phyloP scores from a whole-genome alignment of 2,797 vertebrate species.

The Melopsittacus undulatus region DNA sequence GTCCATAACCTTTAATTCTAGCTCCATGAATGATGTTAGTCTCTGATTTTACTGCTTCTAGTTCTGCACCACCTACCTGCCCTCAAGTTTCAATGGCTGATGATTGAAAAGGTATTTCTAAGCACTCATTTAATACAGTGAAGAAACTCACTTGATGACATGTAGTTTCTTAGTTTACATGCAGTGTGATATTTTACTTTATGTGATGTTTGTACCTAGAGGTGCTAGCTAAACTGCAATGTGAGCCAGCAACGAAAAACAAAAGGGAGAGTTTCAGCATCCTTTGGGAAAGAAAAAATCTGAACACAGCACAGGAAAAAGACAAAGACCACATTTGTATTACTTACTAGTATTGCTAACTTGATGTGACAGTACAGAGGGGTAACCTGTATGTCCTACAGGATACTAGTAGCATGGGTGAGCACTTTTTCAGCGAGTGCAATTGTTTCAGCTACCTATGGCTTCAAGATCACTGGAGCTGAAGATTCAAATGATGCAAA shows the following conservation, averaged over 20 bases:
- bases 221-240: background rate
- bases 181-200: background rate
- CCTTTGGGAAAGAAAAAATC: background rate
- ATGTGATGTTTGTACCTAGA: background rate
- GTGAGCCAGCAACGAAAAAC: background rate
- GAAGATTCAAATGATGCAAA: background rate
- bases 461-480: background rate
- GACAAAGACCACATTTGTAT: accelerated
- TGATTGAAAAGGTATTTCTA: background rate
- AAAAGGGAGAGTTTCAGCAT: background rate
- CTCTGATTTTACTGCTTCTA: background rate
- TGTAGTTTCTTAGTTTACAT: background rate
- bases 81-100: background rate
- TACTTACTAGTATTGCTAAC: background rate
- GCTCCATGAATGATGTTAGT: accelerated
- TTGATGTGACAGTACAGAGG: background rate
- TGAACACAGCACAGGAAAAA: background rate
- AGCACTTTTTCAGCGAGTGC: background rate
- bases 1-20: constrained; percentile 27
- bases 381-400: background rate
- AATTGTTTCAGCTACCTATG: background rate
- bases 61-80: background rate
- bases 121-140: background rate
- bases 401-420: background rate
- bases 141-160: background rate